A percentile compares a stretch with the other conserved stretches of the same genome.
These are phyloP conservation scores for Aethes cnicana DNA, from an alignment of 2,888 invertebrate species.

Conservation along the genomic window DNA sequence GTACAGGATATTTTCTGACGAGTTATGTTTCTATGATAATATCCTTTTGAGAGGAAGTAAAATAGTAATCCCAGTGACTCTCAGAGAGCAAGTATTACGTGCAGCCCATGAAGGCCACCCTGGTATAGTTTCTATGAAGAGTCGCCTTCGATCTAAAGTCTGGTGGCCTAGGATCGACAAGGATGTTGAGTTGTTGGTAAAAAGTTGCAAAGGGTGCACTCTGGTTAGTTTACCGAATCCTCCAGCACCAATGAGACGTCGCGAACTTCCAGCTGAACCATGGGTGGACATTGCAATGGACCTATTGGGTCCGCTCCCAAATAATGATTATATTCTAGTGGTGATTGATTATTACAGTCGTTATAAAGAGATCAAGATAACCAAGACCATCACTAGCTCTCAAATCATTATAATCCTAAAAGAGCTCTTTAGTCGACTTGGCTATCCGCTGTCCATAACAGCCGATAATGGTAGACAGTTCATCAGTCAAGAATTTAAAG, in stretches of 20 bases:
- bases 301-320: slow-evolving; percentile 10
- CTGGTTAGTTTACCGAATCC: slow-evolving; percentile 13
- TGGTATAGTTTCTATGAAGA: slow-evolving; percentile 33
- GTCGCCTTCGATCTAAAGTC: slow-evolving; percentile 22
- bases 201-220: slow-evolving; percentile 26
- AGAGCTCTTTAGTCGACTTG: slow-evolving; percentile 15
- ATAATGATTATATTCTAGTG: background rate
- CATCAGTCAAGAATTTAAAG: background rate
- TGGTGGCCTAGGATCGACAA: slow-evolving; percentile 31
- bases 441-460: slow-evolving; percentile 3
- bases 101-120: slow-evolving; percentile 35
- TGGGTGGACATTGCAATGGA: slow-evolving; percentile 35
- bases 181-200: slow-evolving; percentile 21
- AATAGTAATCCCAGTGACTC: slow-evolving; percentile 14
- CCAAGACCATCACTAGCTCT: slow-evolving; percentile 4
- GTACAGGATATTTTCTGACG: slow-evolving; percentile 7
- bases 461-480: slow-evolving; percentile 15
- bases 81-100: slow-evolving; percentile 30
- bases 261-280: slow-evolving; percentile 15
- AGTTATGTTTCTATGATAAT: slow-evolving; percentile 7
- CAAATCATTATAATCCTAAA: no score
- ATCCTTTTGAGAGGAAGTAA: slow-evolving; percentile 17
- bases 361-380: background rate
- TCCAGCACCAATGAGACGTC: background rate
- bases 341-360: background rate